These are phyloP conservation scores for Lytechinus pictus DNA, from an alignment of 35 echinoderm and acorn worm genomes.

Conservation along the genomic window DNA sequence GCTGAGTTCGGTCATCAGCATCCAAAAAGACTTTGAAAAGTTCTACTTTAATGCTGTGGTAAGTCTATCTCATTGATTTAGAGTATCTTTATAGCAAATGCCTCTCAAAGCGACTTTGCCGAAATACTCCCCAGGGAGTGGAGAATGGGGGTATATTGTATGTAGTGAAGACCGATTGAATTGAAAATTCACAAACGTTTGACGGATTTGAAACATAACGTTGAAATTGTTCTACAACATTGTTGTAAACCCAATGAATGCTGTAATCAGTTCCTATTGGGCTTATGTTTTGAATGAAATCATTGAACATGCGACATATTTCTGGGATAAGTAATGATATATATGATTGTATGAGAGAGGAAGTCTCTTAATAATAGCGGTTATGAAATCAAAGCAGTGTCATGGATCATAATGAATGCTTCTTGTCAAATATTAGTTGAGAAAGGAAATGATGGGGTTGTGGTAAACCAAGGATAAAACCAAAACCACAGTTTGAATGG, in stretches of 20 bases:
- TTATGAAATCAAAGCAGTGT: background rate
- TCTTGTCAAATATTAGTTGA: background rate
- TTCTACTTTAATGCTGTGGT: slow-evolving; percentile 96
- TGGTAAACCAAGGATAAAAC: background rate
- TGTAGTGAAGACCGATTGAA: too few species aligned
- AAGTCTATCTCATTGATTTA: slow-evolving; percentile 28
- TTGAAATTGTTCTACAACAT: too few species aligned
- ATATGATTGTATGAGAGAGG: background rate
- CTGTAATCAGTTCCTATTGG: too few species aligned
- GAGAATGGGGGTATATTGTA: background rate
- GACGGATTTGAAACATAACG: too few species aligned
- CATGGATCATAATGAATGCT: background rate
- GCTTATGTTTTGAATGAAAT: background rate
- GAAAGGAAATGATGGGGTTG: background rate
- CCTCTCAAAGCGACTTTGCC: too few species aligned
- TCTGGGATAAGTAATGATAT: background rate
- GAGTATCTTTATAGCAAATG: background rate
- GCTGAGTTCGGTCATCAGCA: slow-evolving; percentile 62
- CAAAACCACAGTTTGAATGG: background rate
- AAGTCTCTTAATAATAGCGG: background rate
- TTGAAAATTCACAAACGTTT: too few species aligned
- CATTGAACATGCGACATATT: background rate
- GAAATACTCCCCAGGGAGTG: background rate
- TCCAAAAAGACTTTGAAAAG: slow-evolving; percentile 88
- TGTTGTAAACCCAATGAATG: too few species aligned